phyloP scores from a whole-genome alignment of 2,888 invertebrate genomes.

The Clostera curtula region DNA sequence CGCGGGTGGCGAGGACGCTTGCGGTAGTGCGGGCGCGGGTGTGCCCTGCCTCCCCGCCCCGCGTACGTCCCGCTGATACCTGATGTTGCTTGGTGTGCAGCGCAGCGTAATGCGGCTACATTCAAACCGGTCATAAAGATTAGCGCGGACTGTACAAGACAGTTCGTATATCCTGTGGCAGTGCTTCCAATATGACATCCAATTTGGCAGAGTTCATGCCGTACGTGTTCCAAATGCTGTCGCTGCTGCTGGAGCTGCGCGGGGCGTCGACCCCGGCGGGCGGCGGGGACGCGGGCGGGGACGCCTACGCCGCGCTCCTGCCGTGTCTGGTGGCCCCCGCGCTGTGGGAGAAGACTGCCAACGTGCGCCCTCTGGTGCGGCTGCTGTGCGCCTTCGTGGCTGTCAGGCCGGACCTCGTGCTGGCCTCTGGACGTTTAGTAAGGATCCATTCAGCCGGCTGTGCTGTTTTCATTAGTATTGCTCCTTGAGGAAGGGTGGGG shows the following conservation, averaged over 20 bases:
- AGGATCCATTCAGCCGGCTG: no score
- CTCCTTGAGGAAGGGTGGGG: not conserved
- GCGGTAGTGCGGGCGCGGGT: no score
- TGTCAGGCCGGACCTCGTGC: constrained; percentile 37
- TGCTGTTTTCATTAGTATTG: not conserved
- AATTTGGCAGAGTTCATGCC: constrained; percentile 90
- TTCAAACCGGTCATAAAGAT: no score
- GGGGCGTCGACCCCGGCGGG: constrained; percentile 25
- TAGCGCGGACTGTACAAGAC: no score
- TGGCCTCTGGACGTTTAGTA: constrained; percentile 81
- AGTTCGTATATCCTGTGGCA: no score
- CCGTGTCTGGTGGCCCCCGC: constrained; percentile 92
- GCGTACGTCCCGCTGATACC: no score
- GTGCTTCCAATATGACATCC: not conserved
- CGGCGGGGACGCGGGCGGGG: constrained; percentile 68
- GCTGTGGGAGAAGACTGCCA: constrained; percentile 95
- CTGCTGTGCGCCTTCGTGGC: constrained; percentile 90
- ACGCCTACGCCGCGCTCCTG: constrained; percentile 91
- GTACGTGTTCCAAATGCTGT: constrained; percentile 98
- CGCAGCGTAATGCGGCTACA: no score
- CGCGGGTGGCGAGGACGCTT: no score
- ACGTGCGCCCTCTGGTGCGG: constrained; percentile 94
- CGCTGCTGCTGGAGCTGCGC: constrained; percentile 89
- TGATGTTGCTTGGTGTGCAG: no score
- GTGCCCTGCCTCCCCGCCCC: no score